Conservation (phyloP, 1,140 invertebrate genomes). For the Drosophila sturtevanti region DNA sequence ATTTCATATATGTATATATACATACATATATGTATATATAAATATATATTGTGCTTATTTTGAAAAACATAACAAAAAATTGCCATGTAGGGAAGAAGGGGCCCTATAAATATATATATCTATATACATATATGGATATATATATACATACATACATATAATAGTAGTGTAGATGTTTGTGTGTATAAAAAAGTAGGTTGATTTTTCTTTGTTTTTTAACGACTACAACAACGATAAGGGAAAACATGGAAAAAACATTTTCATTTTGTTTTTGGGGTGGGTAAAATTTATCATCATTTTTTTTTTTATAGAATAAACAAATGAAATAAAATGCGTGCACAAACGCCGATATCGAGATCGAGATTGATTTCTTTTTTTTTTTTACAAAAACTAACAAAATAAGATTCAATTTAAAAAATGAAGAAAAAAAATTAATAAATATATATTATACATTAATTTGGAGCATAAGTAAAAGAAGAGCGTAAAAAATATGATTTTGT, state of each 20-base stretch:
- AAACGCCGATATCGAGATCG: slow-evolving; percentile 60
- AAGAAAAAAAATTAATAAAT: slow-evolving; percentile 50
- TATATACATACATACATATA: neutral
- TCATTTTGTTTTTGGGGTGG: slow-evolving; percentile 15
- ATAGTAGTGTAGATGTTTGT: neutral
- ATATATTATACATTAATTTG: neutral
- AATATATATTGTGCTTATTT: slow-evolving; percentile 32
- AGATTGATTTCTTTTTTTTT: slow-evolving; percentile 27
- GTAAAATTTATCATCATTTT: slow-evolving; percentile 52
- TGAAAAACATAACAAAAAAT: slow-evolving; percentile 62
- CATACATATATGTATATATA: neutral
- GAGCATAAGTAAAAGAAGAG: slow-evolving; percentile 12
- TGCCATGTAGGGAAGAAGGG: neutral
- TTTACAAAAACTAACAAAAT: slow-evolving; percentile 27
- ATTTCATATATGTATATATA: neutral
- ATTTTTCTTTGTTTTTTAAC: slow-evolving; percentile 21
- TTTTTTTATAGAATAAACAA: slow-evolving; percentile 24
- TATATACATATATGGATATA: neutral
- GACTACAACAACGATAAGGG: slow-evolving; percentile 18
- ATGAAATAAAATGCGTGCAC: slow-evolving; percentile 79
- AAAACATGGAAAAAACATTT: slow-evolving; percentile 14
- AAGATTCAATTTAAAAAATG: slow-evolving; percentile 38
- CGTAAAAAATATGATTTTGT: slow-evolving; percentile 9
- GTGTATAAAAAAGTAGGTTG: neutral
- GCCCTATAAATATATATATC: slow-evolving; percentile 1